phyloP scores from a whole-genome alignment of 2,113 vertebrate genomes.

The Seriola rivoliana region DNA sequence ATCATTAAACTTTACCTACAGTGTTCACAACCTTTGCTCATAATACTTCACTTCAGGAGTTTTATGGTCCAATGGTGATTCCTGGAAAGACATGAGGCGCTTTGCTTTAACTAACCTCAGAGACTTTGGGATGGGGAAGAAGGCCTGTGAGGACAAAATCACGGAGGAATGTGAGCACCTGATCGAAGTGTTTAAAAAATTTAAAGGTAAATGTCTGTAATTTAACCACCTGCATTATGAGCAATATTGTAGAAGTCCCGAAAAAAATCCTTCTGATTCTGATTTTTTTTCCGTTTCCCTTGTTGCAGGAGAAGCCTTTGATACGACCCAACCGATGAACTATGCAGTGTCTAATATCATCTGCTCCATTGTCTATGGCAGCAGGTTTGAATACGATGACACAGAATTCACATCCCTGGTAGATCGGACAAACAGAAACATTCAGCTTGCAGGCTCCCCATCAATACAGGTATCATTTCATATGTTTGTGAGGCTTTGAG shows the following conservation, averaged over 20 bases:
- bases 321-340: slow-evolving; percentile 1
- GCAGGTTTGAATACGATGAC: slow-evolving; percentile 67
- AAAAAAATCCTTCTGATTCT: too few relatives aligned
- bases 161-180: slow-evolving; percentile 54
- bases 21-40: too few relatives aligned
- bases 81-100: slow-evolving; percentile 68
- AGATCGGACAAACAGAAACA: not conserved
- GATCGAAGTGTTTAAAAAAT: slow-evolving; percentile 24
- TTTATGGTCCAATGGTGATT: slow-evolving; percentile 47
- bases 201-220: slow-evolving; percentile 23
- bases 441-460: not conserved
- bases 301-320: slow-evolving; percentile 25
- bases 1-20: too few relatives aligned
- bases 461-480: slow-evolving; percentile 34
- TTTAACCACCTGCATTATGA: not conserved
- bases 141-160: slow-evolving; percentile 60
- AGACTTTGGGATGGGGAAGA: slow-evolving; percentile 75
- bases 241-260: too few relatives aligned
- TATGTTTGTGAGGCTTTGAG: not conserved
- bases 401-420: slow-evolving; percentile 46
- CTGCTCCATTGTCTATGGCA: slow-evolving; percentile 65
- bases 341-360: slow-evolving; percentile 53
- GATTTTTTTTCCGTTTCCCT: too few relatives aligned
- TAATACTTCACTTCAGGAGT: slow-evolving; percentile 31
- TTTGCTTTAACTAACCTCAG: slow-evolving; percentile 62